Percentiles rank a stretch among this genome's conserved stretches.
Evolutionary conservation across 2,888 invertebrate genomes (phyloP).

Genomic region (Drosophila falleni): DNA sequence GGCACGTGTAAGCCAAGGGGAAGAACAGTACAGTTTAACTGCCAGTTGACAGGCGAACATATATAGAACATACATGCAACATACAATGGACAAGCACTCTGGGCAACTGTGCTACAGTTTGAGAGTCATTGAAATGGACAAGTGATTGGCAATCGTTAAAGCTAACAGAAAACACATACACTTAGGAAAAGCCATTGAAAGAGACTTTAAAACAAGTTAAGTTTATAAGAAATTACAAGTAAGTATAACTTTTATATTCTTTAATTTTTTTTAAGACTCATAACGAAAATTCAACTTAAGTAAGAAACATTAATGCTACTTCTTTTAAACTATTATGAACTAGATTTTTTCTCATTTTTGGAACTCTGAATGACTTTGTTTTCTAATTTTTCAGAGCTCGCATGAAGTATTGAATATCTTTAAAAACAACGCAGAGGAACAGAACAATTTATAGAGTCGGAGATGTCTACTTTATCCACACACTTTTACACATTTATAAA

Average conservation of each 20-base stretch:
- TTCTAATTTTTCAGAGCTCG: too few species aligned
- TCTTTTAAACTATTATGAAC: too few species aligned
- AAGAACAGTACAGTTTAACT: slow-evolving; percentile 53
- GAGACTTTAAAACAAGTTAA: not conserved
- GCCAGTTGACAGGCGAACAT: slow-evolving; percentile 60
- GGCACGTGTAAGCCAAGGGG: slow-evolving; percentile 51
- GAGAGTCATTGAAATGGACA: slow-evolving; percentile 47
- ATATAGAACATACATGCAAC: slow-evolving; percentile 5
- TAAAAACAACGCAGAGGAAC: too few species aligned
- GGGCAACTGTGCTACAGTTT: slow-evolving; percentile 33
- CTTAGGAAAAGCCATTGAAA: not conserved
- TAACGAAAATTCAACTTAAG: too few species aligned
- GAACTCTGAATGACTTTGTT: too few species aligned
- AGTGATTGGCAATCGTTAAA: slow-evolving; percentile 48
- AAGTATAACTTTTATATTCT: too few species aligned
- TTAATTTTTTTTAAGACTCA: too few species aligned
- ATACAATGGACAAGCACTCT: slow-evolving; percentile 12
- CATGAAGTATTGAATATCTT: too few species aligned
- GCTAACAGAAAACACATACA: slow-evolving; percentile 2
- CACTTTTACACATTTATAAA: not conserved
- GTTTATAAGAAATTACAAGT: not conserved
- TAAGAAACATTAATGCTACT: too few species aligned
- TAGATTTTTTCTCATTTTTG: too few species aligned
- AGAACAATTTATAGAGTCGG: too few species aligned
- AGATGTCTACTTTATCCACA: too few species aligned